phyloP scores from a whole-genome alignment of 2,113 vertebrate genomes.

The Chelonoidis abingdonii region DNA sequence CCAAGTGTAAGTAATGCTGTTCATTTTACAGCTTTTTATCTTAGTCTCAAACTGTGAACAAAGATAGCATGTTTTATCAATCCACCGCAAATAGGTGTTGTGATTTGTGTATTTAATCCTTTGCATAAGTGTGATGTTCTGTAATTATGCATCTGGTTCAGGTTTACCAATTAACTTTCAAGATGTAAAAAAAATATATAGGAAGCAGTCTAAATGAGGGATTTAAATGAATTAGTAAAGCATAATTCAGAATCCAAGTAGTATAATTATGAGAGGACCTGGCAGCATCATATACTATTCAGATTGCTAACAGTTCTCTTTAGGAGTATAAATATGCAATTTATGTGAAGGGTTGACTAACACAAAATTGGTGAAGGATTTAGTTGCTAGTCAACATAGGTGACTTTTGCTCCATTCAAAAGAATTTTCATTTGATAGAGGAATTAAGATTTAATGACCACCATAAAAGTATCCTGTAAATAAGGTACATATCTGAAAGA shows the following conservation, averaged over 20 bases:
- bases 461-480: not conserved
- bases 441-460: not conserved
- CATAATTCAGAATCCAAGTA: not conserved
- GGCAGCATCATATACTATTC: not conserved
- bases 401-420: not conserved
- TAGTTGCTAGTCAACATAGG: not conserved
- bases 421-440: not conserved
- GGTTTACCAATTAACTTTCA: not conserved
- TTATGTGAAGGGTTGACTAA: not conserved
- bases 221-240: not conserved
- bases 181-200: not conserved
- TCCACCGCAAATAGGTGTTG: fast-evolving
- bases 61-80: not conserved
- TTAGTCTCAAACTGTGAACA: not conserved
- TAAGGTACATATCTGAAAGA: not conserved
- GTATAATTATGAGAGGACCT: not conserved
- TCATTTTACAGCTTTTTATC: not conserved
- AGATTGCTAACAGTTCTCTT: not conserved
- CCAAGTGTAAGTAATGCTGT: not conserved
- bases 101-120: not conserved
- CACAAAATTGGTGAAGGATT: not conserved
- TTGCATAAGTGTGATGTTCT: not conserved
- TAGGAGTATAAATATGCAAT: not conserved
- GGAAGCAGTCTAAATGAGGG: not conserved
- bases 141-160: not conserved